These are phyloP conservation scores for Odontothrips loti DNA, from an alignment of 2,888 invertebrate species.

Conservation along the genomic window DNA sequence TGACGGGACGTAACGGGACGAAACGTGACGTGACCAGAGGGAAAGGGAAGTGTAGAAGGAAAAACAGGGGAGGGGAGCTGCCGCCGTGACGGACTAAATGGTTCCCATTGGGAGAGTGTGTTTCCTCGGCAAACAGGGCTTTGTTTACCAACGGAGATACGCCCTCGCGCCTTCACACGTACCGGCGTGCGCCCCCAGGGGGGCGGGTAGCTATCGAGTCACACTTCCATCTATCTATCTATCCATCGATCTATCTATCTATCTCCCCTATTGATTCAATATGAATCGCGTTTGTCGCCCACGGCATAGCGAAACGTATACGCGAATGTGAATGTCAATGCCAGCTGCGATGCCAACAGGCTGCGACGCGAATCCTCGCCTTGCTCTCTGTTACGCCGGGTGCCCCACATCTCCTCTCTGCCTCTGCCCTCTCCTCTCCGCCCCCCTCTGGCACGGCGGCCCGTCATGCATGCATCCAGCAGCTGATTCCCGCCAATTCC, in stretches of 20 bases:
- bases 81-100: not conserved
- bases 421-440: not conserved
- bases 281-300: too few relatives aligned
- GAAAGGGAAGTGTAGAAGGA: not conserved
- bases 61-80: not conserved
- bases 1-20: not conserved
- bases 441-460: not conserved
- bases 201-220: not conserved
- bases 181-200: not conserved
- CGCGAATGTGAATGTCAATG: slow-evolving; percentile 27
- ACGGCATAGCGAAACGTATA: too few relatives aligned
- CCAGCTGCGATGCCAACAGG: slow-evolving; percentile 19
- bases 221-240: not conserved
- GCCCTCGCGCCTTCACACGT: not conserved
- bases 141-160: slow-evolving; percentile 12
- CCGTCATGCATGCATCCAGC: not conserved
- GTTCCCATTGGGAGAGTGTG: not conserved
- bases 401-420: not conserved
- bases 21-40: not conserved
- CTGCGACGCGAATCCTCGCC: not conserved
- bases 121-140: slow-evolving; percentile 1
- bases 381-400: too few relatives aligned
- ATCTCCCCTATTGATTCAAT: too few relatives aligned
- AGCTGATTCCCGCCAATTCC: not conserved
- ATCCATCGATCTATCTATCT: not conserved